phyloP scores from a whole-genome alignment of 1,140 invertebrate genomes.

The Hormaphis cornu region DNA sequence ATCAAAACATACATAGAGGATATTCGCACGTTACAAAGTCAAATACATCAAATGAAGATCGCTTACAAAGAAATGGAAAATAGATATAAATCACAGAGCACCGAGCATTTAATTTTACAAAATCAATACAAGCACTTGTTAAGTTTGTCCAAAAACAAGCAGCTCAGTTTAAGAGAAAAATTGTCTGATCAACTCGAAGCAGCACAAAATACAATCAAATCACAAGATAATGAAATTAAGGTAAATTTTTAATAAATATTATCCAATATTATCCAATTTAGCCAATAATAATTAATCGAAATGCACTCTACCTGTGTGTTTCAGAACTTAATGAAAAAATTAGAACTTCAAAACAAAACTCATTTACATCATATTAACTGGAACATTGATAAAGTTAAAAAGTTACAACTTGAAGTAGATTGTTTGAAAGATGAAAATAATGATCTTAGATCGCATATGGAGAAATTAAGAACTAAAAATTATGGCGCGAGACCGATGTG shows the following conservation, averaged over 20 bases:
- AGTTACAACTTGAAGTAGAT: constrained; percentile 46
- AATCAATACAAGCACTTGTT: constrained; percentile 54
- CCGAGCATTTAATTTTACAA: constrained; percentile 46
- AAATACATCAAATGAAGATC: constrained; percentile 47
- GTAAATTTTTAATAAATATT: constrained; percentile 37
- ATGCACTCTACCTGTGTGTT: neutral
- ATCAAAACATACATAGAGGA: constrained; percentile 63
- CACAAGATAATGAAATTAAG: constrained; percentile 59
- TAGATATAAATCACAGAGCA: constrained; percentile 36
- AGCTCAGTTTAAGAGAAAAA: constrained; percentile 61
- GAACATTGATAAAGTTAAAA: constrained; percentile 59
- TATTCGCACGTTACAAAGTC: constrained; percentile 57
- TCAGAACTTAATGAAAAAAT: constrained; percentile 44
- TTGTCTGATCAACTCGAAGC: constrained; percentile 55
- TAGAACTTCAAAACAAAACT: constrained; percentile 64
- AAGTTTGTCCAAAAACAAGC: constrained; percentile 58
- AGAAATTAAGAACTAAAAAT: neutral
- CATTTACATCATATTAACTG: constrained; percentile 56
- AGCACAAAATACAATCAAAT: constrained; percentile 53
- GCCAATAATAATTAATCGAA: neutral
- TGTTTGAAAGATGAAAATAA: neutral
- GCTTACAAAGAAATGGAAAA: constrained; percentile 35
- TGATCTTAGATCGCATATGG: neutral
- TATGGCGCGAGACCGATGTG: neutral
- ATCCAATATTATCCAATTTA: neutral